Percentiles rank a stretch among this genome's conserved stretches.
phyloP scores from a whole-genome alignment of 2,797 vertebrate species.

The Malacoraja senta region DNA sequence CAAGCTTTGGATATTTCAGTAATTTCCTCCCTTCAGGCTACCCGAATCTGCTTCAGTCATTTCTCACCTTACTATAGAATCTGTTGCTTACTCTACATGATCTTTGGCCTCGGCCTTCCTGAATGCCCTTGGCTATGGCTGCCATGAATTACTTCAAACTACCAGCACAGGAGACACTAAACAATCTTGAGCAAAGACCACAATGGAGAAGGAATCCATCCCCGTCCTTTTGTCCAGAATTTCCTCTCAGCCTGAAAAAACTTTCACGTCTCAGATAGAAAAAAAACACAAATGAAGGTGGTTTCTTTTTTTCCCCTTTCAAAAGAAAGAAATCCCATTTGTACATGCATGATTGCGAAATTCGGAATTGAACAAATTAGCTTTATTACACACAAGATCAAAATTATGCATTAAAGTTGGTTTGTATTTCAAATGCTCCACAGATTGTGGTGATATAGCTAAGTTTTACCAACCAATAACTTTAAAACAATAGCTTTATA shows the following conservation, averaged over 20 bases:
- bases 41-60: slow-evolving; percentile 3
- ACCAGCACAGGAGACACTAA: neutral
- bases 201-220: slow-evolving; percentile 9
- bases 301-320: neutral
- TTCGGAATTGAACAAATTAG: neutral
- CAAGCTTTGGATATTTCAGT: neutral
- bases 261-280: neutral
- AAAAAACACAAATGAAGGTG: neutral
- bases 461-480: neutral
- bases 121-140: slow-evolving; percentile 23
- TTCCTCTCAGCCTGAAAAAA: neutral
- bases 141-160: slow-evolving; percentile 18
- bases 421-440: slow-evolving; percentile 1
- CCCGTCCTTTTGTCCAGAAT: slow-evolving; percentile 1
- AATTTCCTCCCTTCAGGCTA: slow-evolving; percentile 32
- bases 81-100: neutral
- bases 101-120: slow-evolving; percentile 27
- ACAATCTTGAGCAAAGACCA: slow-evolving; percentile 15
- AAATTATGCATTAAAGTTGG: neutral
- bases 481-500: neutral
- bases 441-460: neutral
- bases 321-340: neutral
- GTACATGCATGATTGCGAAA: neutral
- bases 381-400: neutral
- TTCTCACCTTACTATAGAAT: slow-evolving; percentile 36